These are phyloP conservation scores for Cryptotis parvus DNA, from an alignment of 2,113 vertebrate species.

Conservation along the genomic window DNA sequence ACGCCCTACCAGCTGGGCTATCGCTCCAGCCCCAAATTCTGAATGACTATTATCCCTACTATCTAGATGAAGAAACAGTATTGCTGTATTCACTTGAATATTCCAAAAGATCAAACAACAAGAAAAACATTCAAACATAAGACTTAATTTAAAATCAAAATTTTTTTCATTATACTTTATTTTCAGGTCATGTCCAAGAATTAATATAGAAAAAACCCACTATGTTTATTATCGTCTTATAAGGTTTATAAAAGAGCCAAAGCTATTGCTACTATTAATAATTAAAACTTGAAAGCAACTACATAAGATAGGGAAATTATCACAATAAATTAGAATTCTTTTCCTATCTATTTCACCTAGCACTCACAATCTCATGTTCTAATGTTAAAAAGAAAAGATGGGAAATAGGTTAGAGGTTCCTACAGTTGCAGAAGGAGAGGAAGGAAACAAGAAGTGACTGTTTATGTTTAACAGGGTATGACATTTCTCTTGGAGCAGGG, in stretches of 20 bases:
- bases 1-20: no score
- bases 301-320: not conserved
- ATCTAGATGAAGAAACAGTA: not conserved
- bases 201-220: not conserved
- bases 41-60: not conserved
- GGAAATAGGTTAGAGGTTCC: not conserved
- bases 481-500: not conserved
- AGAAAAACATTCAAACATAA: not conserved
- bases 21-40: no score
- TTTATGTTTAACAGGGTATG: not conserved
- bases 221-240: not conserved
- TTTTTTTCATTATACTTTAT: not conserved
- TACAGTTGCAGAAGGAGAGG: no score
- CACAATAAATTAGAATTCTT: not conserved
- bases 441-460: not conserved
- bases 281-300: slow-evolving; percentile 21
- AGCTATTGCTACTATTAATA: not conserved
- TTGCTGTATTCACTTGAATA: no score
- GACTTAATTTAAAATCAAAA: not conserved
- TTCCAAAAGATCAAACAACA: not conserved
- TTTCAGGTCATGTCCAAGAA: not conserved
- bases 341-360: not conserved
- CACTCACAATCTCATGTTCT: not conserved
- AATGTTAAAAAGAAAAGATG: not conserved
- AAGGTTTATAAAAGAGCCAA: not conserved